Conservation (phyloP, 2,797 vertebrate species). For the Xenentodon cancila region DNA sequence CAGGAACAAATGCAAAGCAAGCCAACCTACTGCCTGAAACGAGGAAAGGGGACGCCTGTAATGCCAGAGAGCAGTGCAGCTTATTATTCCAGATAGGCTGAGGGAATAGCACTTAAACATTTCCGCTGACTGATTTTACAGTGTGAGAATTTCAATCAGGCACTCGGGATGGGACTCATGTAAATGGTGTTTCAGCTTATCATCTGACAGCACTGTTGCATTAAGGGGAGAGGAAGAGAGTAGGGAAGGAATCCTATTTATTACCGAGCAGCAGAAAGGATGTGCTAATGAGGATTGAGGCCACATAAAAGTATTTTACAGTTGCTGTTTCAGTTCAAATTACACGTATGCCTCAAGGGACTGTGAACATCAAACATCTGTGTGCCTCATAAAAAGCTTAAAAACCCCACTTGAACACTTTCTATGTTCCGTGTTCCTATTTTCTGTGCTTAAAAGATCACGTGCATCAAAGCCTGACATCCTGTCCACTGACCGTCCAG, state of each 20-base stretch:
- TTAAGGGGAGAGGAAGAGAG: slow-evolving; percentile 23
- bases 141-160: slow-evolving; percentile 69
- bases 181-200: slow-evolving; percentile 54
- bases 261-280: slow-evolving; percentile 44
- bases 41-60: slow-evolving; percentile 42
- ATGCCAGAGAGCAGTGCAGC: slow-evolving; percentile 48
- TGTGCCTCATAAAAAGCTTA: slow-evolving; percentile 58
- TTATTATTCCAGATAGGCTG: slow-evolving; percentile 67
- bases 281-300: slow-evolving; percentile 65
- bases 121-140: slow-evolving; percentile 67
- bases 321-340: slow-evolving; percentile 63
- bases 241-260: slow-evolving; percentile 51
- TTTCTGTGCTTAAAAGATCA: slow-evolving; percentile 24
- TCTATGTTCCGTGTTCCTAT: slow-evolving; percentile 28
- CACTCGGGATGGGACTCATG: slow-evolving; percentile 45
- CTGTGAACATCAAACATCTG: slow-evolving; percentile 60
- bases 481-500: slow-evolving; percentile 15
- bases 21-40: slow-evolving; percentile 41
- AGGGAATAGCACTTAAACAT: slow-evolving; percentile 66
- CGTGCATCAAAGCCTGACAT: slow-evolving; percentile 15
- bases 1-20: slow-evolving; percentile 30
- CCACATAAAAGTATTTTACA: slow-evolving; percentile 64
- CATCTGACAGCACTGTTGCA: slow-evolving; percentile 42
- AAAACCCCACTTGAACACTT: slow-evolving; percentile 29
- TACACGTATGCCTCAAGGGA: slow-evolving; percentile 53